Evolutionary conservation across 2,888 invertebrate genomes (phyloP).

Genomic region (Aphidius colemani): DNA sequence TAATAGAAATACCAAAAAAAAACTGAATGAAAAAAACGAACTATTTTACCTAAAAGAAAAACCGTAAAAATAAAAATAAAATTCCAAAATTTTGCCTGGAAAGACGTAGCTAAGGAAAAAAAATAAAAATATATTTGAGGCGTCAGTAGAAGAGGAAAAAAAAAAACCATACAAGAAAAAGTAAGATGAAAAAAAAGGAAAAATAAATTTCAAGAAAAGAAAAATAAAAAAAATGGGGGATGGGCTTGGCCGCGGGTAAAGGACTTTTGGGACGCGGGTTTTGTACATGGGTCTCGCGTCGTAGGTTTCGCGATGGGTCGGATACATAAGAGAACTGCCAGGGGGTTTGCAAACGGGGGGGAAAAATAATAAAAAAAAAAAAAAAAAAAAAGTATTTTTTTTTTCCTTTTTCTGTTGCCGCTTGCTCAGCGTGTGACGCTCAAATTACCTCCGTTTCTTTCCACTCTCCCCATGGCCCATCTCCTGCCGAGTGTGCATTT

Average conservation of each 20-base stretch:
- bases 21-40: constrained; percentile 19
- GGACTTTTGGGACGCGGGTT: constrained; percentile 50
- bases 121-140: too few relatives aligned
- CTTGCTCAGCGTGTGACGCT: constrained; percentile 58
- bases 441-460: constrained; percentile 56
- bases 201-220: constrained; percentile 30
- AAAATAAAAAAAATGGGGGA: constrained; percentile 22
- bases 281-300: constrained; percentile 43
- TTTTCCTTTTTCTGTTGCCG: too few relatives aligned
- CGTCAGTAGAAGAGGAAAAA: neutral
- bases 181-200: constrained; percentile 9
- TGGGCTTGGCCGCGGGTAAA: constrained; percentile 31
- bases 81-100: too few relatives aligned
- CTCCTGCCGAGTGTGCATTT: constrained; percentile 22
- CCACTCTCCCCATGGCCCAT: constrained; percentile 32
- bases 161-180: neutral
- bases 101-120: too few relatives aligned
- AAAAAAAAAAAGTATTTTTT: too few relatives aligned
- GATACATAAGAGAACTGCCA: constrained; percentile 52
- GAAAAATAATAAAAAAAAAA: constrained; percentile 10
- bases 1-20: neutral
- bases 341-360: constrained; percentile 8
- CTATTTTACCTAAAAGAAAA: neutral
- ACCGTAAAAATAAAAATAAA: too few relatives aligned
- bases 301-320: constrained; percentile 52